A percentile compares a stretch with the other conserved stretches of the same genome.
These are phyloP conservation scores for Penaeus vannamei DNA, from an alignment of 1,140 invertebrate genomes.

Conservation along the genomic window DNA sequence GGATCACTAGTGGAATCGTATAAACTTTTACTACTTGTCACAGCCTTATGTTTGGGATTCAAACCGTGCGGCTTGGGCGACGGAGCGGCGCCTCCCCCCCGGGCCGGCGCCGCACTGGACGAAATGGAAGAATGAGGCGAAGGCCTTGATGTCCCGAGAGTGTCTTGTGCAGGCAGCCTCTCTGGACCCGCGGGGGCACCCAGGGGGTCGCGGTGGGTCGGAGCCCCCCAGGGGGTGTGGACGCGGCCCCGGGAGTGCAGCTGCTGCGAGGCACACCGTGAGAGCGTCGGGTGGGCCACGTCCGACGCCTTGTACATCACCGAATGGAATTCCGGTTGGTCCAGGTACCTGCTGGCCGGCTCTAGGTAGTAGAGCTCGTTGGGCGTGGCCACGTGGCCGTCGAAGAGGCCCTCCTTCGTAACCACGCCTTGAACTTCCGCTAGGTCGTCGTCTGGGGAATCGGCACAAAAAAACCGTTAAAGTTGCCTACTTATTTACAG, in stretches of 20 bases:
- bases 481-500: not conserved
- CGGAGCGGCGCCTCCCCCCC: constrained; percentile 30
- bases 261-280: constrained; percentile 76
- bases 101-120: constrained; percentile 54
- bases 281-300: constrained; percentile 78
- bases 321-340: constrained; percentile 77
- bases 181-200: constrained; percentile 8
- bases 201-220: not conserved
- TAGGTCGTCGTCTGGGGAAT: constrained; percentile 83
- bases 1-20: constrained; percentile 31
- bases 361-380: constrained; percentile 89
- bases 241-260: constrained; percentile 72
- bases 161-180: not conserved
- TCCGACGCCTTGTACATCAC: constrained; percentile 88
- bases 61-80: constrained; percentile 35
- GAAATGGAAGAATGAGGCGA: constrained; percentile 66
- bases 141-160: constrained; percentile 34
- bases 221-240: constrained; percentile 49
- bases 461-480: constrained; percentile 30
- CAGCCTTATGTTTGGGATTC: constrained; percentile 60
- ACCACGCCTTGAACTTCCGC: constrained; percentile 88
- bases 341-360: constrained; percentile 76
- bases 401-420: constrained; percentile 88
- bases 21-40: constrained; percentile 55
- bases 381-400: constrained; percentile 85